Percentiles rank a stretch among this genome's conserved stretches.
Evolutionary conservation across 2,797 vertebrate genomes (phyloP).

Genomic region (Avahi laniger): DNA sequence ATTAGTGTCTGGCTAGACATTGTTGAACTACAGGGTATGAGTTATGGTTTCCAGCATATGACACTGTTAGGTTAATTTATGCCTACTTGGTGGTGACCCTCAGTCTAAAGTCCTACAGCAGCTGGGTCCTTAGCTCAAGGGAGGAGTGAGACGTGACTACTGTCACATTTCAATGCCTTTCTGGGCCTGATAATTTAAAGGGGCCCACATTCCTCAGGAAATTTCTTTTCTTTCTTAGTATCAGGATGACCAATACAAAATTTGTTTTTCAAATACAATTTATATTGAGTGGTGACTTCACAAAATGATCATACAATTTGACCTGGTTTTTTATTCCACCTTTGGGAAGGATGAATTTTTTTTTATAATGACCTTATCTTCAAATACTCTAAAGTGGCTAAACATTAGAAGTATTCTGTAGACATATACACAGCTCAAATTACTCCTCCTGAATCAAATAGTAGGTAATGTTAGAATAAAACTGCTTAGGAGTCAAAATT

Average conservation of each 20-base stretch:
- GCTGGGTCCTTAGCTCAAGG: neutral
- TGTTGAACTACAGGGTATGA: neutral
- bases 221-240: neutral
- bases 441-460: neutral
- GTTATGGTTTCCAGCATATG: neutral
- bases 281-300: neutral
- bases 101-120: neutral
- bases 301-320: neutral
- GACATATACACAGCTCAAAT: neutral
- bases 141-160: neutral
- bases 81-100: neutral
- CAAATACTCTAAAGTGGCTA: neutral
- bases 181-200: neutral
- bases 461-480: slow-evolving; percentile 20
- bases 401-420: neutral
- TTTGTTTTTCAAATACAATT: neutral
- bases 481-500: neutral
- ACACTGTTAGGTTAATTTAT: neutral
- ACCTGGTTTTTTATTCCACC: neutral
- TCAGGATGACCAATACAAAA: neutral
- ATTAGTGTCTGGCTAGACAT: neutral
- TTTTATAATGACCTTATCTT: neutral
- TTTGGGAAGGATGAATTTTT: neutral
- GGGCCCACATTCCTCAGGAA: neutral
- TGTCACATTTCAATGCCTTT: neutral